Base-by-base conservation (phyloP, 2,888 invertebrate genomes). In the Sepioteuthis lessoniana region DNA sequence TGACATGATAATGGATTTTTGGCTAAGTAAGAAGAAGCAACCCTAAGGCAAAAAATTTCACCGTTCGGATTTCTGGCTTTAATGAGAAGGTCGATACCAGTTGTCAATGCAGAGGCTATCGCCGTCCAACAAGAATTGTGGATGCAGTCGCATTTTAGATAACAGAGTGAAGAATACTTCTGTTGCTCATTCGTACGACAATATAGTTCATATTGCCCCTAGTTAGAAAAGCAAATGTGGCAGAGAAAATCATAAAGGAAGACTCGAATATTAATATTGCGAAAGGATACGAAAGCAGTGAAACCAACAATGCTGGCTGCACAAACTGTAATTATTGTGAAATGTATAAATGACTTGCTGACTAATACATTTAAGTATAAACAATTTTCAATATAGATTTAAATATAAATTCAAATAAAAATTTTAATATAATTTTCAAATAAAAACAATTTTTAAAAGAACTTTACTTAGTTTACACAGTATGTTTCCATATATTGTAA, bases 1-100 rank as follows among this genome's bases (percentile, higher is more conserved):
- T 76, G 76, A 76, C 76, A 76, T 35, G 76, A 76, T 76, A 76
- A 76, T 76, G 76, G 76, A 76, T 76, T 76, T 76, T 76, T n/a
- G 55, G n/a, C 76, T 16, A 76, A 76, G 76, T 76, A 76, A n/a
- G 16, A 76, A 76, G n/a, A n/a, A 0, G 76, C 35, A 16, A 16
- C 16, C 76, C 25, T 19, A 16, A n/a, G 76, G 76, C n/a, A n/a
- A 76, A 76, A 35, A n/a, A 76, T n/a, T 76, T 76, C n/a, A 16
- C 76, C 76, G 76, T 76, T 76, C 76, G n/a, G n/a, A 76, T 76
- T 76, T 76, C 35, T 76, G 76, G 76, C n/a, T 76, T 76, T 76
- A 76, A 76, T n/a, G n/a, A 76, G 76, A 19, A 8, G n/a, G n/a
- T 76, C 76, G n/a, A 76, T 76, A n/a, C 76, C 19, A 35, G n/a